phyloP scores from a whole-genome alignment of 2,113 vertebrate species.

The Campylomormyrus tamandua region DNA sequence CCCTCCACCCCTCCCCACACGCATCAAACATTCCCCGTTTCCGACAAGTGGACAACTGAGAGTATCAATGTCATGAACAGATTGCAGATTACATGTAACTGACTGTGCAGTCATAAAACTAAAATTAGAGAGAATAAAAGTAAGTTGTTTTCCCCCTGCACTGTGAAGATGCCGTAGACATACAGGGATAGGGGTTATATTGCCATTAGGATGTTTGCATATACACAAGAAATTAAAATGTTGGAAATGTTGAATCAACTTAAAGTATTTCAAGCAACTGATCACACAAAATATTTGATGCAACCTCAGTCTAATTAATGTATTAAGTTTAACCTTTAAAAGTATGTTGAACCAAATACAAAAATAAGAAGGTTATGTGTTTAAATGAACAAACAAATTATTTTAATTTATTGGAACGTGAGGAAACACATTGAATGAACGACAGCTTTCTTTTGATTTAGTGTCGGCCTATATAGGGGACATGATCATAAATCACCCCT shows the following conservation, averaged over 20 bases:
- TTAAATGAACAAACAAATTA: background rate
- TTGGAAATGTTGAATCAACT: background rate
- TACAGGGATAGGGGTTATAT: background rate
- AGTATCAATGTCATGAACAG: no score
- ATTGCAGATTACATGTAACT: background rate
- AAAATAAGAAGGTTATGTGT: background rate
- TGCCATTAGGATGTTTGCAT: no score
- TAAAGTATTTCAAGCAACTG: background rate
- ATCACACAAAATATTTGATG: background rate
- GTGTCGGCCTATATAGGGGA: background rate
- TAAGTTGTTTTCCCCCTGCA: background rate
- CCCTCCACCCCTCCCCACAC: background rate
- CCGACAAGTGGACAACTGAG: slow-evolving; percentile 1
- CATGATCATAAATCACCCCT: background rate
- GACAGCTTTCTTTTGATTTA: background rate
- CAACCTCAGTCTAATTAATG: background rate
- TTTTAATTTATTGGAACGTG: background rate
- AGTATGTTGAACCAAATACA: background rate
- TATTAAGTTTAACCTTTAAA: background rate
- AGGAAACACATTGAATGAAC: background rate
- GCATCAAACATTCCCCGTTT: background rate
- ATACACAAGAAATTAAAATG: background rate
- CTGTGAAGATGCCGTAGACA: background rate
- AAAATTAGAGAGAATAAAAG: background rate
- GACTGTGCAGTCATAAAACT: background rate